Evolutionary conservation across 2,113 vertebrate species (phyloP).

Genomic region (Rhineura floridana): DNA sequence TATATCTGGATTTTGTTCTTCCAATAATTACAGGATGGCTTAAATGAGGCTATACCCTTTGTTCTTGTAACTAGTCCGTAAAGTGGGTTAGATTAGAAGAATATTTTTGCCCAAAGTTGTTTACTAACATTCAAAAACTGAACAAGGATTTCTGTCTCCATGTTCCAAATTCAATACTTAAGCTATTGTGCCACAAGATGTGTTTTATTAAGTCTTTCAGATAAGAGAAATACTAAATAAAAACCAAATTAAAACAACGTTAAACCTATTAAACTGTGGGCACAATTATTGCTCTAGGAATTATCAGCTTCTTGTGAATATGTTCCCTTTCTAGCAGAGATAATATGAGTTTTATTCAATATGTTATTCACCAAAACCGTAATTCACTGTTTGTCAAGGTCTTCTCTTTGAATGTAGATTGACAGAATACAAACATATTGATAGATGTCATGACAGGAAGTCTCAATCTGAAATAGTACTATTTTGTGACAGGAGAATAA

Average conservation of each 20-base stretch:
- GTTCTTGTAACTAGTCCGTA: neutral
- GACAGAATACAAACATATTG: neutral
- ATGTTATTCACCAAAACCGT: neutral
- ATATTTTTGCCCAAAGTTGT: too few relatives aligned
- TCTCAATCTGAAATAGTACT: neutral
- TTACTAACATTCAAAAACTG: neutral
- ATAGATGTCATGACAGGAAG: neutral
- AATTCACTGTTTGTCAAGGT: neutral
- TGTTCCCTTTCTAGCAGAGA: neutral
- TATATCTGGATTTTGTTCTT: neutral
- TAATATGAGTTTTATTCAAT: neutral
- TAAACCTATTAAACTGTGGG: too few relatives aligned
- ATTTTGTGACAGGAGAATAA: too few relatives aligned
- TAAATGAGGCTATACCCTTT: neutral
- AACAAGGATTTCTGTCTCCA: neutral
- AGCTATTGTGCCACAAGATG: too few relatives aligned
- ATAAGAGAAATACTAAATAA: neutral
- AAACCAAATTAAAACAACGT: neutral
- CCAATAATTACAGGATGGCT: neutral
- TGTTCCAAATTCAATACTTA: neutral
- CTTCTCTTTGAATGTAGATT: neutral
- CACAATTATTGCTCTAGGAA: neutral
- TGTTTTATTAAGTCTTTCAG: neutral
- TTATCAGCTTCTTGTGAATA: neutral
- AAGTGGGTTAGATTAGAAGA: neutral